A percentile compares a stretch with the other conserved stretches of the same genome.
Conservation (phyloP, 2,797 vertebrate genomes). For the Apogon talboti region DNA sequence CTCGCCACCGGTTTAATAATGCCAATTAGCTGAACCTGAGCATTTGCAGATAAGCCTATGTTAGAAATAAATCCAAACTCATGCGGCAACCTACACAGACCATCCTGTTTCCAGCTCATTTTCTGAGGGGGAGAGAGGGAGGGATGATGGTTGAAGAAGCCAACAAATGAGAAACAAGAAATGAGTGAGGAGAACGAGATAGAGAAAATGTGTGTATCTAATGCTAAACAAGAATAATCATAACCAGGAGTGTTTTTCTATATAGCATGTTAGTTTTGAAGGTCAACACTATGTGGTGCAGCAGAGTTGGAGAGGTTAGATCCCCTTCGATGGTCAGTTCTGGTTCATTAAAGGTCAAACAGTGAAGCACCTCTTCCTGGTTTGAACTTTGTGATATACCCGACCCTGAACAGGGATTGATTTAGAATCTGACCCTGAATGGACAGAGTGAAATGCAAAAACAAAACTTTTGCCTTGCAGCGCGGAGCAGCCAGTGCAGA, state of each 20-base stretch:
- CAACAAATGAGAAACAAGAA: slow-evolving; percentile 3
- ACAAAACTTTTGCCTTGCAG: slow-evolving; percentile 2
- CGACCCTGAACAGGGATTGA: slow-evolving; percentile 48
- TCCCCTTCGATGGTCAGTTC: slow-evolving; percentile 36
- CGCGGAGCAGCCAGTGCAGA: slow-evolving; percentile 2
- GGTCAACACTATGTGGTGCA: slow-evolving; percentile 22
- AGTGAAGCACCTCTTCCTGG: slow-evolving; percentile 29
- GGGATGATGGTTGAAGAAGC: no score
- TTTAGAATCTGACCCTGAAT: slow-evolving; percentile 53
- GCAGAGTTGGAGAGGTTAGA: slow-evolving; percentile 40
- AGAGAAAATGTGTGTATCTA: slow-evolving; percentile 28
- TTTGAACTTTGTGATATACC: slow-evolving; percentile 47
- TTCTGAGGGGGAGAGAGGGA: slow-evolving; percentile 3
- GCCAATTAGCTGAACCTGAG: slow-evolving; percentile 80
- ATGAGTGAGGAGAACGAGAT: slow-evolving; percentile 26
- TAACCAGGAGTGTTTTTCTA: slow-evolving; percentile 14
- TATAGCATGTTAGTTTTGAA: slow-evolving; percentile 19
- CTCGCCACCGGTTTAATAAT: slow-evolving; percentile 73
- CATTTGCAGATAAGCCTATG: slow-evolving; percentile 71
- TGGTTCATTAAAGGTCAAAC: slow-evolving; percentile 2
- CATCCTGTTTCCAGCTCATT: slow-evolving; percentile 34
- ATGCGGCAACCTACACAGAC: slow-evolving; percentile 52
- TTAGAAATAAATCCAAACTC: slow-evolving; percentile 62
- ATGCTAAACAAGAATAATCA: slow-evolving; percentile 10
- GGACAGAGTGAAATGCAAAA: slow-evolving; percentile 14